A percentile compares a stretch with the other conserved stretches of the same genome.
Conservation (phyloP, 2,888 invertebrate genomes). For the Cenopis cana region DNA sequence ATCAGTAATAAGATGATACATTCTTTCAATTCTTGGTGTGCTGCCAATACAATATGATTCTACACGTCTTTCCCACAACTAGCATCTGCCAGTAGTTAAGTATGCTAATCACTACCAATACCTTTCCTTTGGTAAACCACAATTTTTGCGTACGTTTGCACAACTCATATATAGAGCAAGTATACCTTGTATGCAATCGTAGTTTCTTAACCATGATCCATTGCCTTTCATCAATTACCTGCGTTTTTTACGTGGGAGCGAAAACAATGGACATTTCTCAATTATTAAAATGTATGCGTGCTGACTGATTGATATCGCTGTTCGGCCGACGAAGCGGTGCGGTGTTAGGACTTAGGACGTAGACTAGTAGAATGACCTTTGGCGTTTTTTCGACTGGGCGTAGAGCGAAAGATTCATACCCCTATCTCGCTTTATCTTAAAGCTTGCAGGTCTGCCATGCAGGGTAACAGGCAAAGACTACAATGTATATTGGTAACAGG, state of each 20-base stretch:
- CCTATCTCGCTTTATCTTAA: no score
- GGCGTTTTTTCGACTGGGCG: no score
- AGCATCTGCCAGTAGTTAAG: no score
- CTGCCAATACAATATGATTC: no score
- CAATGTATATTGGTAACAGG: no score
- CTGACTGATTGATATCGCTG: slow-evolving; percentile 19
- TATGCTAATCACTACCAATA: slow-evolving; percentile 13
- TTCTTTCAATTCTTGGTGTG: no score
- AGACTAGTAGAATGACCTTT: not conserved
- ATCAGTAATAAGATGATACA: no score
- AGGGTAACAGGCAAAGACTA: no score
- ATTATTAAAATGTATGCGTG: slow-evolving; percentile 20
- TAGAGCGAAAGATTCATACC: no score
- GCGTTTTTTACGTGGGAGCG: slow-evolving; percentile 29
- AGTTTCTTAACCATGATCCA: slow-evolving; percentile 30
- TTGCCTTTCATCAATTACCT: slow-evolving; percentile 30
- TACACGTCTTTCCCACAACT: not conserved
- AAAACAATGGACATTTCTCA: slow-evolving; percentile 36
- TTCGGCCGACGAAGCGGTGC: not conserved
- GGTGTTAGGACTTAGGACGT: not conserved
- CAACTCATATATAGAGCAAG: slow-evolving; percentile 27
- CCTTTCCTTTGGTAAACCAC: not conserved
- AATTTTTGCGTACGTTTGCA: slow-evolving; percentile 11
- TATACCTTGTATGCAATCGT: slow-evolving; percentile 15
- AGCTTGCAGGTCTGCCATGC: no score